phyloP scores from a whole-genome alignment of 2,888 invertebrate genomes.

The Exephanes ischioxanthus region DNA sequence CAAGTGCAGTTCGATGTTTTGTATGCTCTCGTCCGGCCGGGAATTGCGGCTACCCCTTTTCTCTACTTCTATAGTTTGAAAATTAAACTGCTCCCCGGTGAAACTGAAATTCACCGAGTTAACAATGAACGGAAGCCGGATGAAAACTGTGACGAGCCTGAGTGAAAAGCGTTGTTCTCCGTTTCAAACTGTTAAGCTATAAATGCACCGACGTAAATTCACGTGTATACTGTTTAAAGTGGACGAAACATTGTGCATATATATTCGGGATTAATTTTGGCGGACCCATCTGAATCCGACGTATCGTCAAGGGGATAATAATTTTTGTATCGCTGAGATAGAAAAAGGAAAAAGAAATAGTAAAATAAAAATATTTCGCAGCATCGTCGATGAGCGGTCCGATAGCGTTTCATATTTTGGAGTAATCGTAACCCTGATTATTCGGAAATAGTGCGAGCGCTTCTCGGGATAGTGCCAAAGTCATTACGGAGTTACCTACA shows the following conservation, averaged over 20 bases:
- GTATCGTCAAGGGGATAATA: not conserved
- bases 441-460: not conserved
- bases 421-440: not conserved
- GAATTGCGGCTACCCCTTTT: constrained; percentile 39
- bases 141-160: constrained; percentile 56
- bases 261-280: not conserved
- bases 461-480: not conserved
- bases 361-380: too few species aligned
- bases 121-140: constrained; percentile 34
- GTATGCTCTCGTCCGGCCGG: constrained; percentile 30
- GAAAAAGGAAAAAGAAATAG: not conserved
- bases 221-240: constrained; percentile 1
- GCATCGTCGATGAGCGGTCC: too few species aligned
- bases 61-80: constrained; percentile 25
- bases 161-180: constrained; percentile 64
- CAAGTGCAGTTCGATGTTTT: constrained; percentile 62
- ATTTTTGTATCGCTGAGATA: too few species aligned
- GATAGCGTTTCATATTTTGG: too few species aligned
- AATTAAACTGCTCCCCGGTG: constrained; percentile 32
- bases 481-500: not conserved
- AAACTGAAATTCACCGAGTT: constrained; percentile 20
- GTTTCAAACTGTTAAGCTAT: constrained; percentile 56
- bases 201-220: constrained; percentile 49
- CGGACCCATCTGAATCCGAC: not conserved
- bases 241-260: not conserved